Conservation (phyloP, 2,113 vertebrate genomes). For the Uria lomvia region DNA sequence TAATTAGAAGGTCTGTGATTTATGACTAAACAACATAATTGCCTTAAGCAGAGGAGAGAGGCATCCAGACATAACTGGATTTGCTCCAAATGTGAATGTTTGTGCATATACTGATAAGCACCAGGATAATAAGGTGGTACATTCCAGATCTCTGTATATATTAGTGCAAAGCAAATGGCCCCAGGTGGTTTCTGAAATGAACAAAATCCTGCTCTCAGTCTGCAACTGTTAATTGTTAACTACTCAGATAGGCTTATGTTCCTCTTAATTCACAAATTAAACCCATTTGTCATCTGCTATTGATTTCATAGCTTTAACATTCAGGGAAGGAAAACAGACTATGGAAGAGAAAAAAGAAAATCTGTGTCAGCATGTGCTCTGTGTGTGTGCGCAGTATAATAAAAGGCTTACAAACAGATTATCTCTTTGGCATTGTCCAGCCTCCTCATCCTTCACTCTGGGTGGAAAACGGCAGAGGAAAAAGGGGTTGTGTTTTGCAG, state of each 20-base stretch:
- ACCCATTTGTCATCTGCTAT: not conserved
- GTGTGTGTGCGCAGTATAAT: not conserved
- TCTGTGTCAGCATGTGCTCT: not conserved
- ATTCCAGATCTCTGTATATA: not conserved
- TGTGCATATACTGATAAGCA: not conserved
- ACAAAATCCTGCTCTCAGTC: not conserved
- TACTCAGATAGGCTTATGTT: not conserved
- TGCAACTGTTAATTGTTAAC: not conserved
- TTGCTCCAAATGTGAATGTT: not conserved
- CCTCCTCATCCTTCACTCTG: not conserved
- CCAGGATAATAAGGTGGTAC: not conserved
- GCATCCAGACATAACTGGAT: not conserved
- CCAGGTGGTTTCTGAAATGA: not conserved
- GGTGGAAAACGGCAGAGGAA: not conserved
- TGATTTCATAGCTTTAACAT: not conserved
- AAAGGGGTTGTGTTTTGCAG: not conserved
- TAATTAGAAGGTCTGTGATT: not conserved
- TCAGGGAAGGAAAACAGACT: not conserved
- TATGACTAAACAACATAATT: not conserved
- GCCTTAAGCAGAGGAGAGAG: not conserved
- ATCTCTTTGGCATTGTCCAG: not conserved
- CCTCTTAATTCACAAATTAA: not conserved
- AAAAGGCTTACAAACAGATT: not conserved
- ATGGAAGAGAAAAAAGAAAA: not conserved
- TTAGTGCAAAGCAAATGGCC: not conserved